Evolutionary conservation across 2,888 invertebrate genomes (phyloP).

Genomic region (Pseudococcus longispinus): DNA sequence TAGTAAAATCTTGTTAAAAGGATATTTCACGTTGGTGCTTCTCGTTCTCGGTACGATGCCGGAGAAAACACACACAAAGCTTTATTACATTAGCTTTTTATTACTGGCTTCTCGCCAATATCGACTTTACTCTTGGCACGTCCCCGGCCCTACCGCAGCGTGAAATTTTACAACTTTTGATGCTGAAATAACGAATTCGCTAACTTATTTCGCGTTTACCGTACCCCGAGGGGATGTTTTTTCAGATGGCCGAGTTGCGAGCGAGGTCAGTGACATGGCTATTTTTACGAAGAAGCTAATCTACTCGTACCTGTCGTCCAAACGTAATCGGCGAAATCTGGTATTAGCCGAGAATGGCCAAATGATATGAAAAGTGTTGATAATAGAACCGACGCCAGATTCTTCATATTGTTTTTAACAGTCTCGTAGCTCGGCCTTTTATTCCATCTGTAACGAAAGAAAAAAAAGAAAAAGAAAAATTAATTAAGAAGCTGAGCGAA

Average conservation of each 20-base stretch:
- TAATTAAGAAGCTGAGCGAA: not conserved
- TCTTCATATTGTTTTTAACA: not conserved
- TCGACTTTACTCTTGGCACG: not conserved
- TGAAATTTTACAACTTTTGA: not conserved
- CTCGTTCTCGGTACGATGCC: not conserved
- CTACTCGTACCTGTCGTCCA: constrained; percentile 44
- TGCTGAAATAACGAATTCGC: not conserved
- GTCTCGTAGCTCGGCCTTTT: not conserved
- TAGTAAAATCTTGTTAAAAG: constrained; percentile 32
- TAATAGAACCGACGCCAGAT: constrained; percentile 4
- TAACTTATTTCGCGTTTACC: not conserved
- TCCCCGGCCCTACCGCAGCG: not conserved
- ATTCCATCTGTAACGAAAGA: not conserved
- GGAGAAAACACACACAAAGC: not conserved
- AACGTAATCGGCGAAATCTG: constrained; percentile 51
- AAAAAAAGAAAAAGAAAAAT: not conserved
- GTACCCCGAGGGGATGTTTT: not conserved
- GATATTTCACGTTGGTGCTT: constrained; percentile 1
- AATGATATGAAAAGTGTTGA: not conserved
- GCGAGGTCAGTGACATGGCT: not conserved
- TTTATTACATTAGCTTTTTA: constrained; percentile 34
- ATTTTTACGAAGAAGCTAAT: not conserved
- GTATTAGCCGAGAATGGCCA: constrained; percentile 35
- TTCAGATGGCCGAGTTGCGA: too few species aligned
- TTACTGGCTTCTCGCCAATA: constrained; percentile 21